Percentiles rank a stretch among this genome's conserved stretches.
Evolutionary conservation across 2,113 vertebrate species (phyloP).

Genomic region (Crotophaga sulcirostris): DNA sequence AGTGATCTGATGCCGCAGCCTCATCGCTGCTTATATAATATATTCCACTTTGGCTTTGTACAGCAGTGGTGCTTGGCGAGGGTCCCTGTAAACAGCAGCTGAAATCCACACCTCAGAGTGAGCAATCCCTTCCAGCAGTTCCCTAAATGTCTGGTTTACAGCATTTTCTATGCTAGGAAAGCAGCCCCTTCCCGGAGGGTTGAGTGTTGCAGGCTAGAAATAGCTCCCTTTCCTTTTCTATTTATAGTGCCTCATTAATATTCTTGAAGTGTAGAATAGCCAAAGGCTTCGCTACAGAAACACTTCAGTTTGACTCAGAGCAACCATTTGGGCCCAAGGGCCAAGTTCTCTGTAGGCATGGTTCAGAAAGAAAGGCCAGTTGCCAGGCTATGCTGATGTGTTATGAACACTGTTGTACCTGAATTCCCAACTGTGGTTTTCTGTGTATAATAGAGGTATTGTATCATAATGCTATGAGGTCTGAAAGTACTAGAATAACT

Average conservation of each 20-base stretch:
- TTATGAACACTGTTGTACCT: neutral
- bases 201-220: neutral
- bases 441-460: neutral
- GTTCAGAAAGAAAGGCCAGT: neutral
- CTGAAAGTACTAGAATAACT: neutral
- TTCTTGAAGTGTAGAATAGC: neutral
- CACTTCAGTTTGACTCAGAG: neutral
- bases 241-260: neutral
- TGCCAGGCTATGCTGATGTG: neutral
- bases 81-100: neutral
- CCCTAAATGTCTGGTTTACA: neutral
- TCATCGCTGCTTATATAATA: rapidly evolving
- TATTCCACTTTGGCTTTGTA: neutral
- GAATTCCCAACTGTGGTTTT: neutral
- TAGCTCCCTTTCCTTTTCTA: neutral
- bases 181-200: neutral
- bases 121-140: neutral
- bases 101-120: neutral
- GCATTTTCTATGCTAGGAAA: neutral
- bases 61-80: neutral
- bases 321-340: neutral
- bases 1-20: neutral
- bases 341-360: neutral
- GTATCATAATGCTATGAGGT: neutral
- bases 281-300: neutral